Evolutionary conservation across 2,888 invertebrate species (phyloP).

Genomic region (Nomada fabriciana): DNA sequence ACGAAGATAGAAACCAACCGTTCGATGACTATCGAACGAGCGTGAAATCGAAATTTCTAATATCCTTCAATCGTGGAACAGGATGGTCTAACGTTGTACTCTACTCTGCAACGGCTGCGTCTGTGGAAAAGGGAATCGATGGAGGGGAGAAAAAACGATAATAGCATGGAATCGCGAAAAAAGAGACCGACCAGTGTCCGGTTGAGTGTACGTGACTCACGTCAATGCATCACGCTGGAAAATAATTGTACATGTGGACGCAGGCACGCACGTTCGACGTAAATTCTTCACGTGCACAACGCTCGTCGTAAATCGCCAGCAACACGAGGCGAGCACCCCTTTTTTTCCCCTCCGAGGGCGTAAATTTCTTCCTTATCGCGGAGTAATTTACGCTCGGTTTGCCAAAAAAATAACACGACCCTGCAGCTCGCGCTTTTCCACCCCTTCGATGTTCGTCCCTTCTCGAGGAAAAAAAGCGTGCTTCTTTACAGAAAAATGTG

Average conservation of each 20-base stretch:
- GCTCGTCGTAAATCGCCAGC: constrained; percentile 62
- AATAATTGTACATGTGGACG: constrained; percentile 65
- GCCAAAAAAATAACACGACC: constrained; percentile 51
- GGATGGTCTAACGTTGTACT: background rate
- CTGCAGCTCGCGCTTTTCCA: constrained; percentile 39
- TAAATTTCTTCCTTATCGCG: constrained; percentile 65
- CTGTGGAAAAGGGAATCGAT: constrained; percentile 10
- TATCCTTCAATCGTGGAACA: background rate
- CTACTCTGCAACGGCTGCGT: background rate
- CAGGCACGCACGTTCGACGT: constrained; percentile 66
- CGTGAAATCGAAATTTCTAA: constrained; percentile 44
- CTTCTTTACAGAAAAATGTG: background rate
- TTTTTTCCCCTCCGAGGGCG: constrained; percentile 37
- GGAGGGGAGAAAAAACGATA: constrained; percentile 7
- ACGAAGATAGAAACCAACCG: constrained; percentile 25
- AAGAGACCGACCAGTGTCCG: constrained; percentile 35
- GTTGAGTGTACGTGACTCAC: constrained; percentile 60
- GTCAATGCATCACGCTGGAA: constrained; percentile 62
- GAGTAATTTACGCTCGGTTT: constrained; percentile 63
- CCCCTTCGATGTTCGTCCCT: constrained; percentile 7
- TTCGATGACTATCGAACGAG: background rate
- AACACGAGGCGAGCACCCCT: constrained; percentile 60
- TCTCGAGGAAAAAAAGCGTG: background rate
- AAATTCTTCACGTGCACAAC: constrained; percentile 64
- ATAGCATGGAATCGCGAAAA: constrained; percentile 27